A percentile compares a stretch with the other conserved stretches of the same genome.
Conservation (phyloP, 2,113 vertebrate genomes). For the Thamnophis sirtalis region DNA sequence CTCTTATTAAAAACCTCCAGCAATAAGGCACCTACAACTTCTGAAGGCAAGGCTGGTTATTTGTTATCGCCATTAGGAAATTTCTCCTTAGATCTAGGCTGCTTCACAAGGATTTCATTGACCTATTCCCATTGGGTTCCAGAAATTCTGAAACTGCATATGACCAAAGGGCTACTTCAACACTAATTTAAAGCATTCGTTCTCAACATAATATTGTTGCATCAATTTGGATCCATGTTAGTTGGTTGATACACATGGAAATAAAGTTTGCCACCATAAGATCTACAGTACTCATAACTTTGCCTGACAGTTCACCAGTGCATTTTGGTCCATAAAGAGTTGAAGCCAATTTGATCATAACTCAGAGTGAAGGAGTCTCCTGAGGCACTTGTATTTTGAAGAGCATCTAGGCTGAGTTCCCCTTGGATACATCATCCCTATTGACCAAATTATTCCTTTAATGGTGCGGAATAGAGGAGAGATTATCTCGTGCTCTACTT, state of each 20-base stretch:
- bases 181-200: not conserved
- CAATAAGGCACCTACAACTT: not conserved
- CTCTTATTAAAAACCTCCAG: too few relatives aligned
- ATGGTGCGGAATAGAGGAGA: not conserved
- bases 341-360: not conserved
- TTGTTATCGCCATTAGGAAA: not conserved
- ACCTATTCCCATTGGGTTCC: not conserved
- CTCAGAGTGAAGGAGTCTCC: not conserved
- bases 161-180: not conserved
- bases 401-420: not conserved
- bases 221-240: not conserved
- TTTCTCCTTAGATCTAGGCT: not conserved
- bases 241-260: not conserved
- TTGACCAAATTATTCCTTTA: not conserved
- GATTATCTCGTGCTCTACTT: not conserved
- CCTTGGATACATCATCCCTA: not conserved
- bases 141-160: not conserved
- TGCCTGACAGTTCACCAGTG: not conserved
- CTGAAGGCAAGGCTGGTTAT: not conserved
- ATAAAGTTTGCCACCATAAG: not conserved
- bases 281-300: not conserved
- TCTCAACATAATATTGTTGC: not conserved
- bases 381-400: not conserved
- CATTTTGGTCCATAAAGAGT: not conserved
- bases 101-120: not conserved